Base-by-base conservation (phyloP, 2,888 invertebrate genomes). In the Meandrusa payeni region DNA sequence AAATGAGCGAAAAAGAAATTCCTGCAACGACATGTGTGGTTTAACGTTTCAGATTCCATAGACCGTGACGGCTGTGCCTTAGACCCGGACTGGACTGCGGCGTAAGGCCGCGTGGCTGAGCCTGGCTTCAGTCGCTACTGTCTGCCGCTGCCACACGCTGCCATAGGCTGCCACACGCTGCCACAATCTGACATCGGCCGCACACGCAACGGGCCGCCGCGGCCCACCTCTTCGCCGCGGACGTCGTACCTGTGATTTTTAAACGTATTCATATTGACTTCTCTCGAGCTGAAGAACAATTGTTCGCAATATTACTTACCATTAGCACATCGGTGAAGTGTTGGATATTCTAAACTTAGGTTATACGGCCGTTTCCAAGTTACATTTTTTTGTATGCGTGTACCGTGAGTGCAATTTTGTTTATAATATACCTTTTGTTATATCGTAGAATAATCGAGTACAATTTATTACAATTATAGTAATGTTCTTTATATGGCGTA, bases 21-120 rank as follows among this genome's bases (percentile, higher is more conserved):
- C n/a, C n/a, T n/a, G n/a, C n/a, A n/a, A n/a, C n/a, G n/a, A n/a
- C n/a, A n/a, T n/a, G n/a, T n/a, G n/a, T n/a, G n/a, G n/a, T n/a
- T 17, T 45, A 23, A 50, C 19, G 26, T 36, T 20, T 24, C 68
- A 89, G 89, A 72, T 89, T 89, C 78, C 89, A 89, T 69, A 70
- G 89, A 65, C 89, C 89, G 78, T 89, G 88, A 89, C 89, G 86
- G 82, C 86, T 69, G 83, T 73, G 82, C 70, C 66, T 61, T 55
- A 63, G 53, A 53, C 55, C 55, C 54, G 55, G 57, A 53, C 50
- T 38, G 58, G 59, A 51, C 39, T 38, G 57, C 58, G 59, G 56
- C 47, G 57, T 51, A 52, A 59, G 61, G 61, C 58, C 52, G 55
- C 55, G 64, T 52, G 51, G 54, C 56, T 54, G 50, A 47, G 57